phyloP scores from a whole-genome alignment of 2,797 vertebrate genomes.

The Sebastes diaconus region DNA sequence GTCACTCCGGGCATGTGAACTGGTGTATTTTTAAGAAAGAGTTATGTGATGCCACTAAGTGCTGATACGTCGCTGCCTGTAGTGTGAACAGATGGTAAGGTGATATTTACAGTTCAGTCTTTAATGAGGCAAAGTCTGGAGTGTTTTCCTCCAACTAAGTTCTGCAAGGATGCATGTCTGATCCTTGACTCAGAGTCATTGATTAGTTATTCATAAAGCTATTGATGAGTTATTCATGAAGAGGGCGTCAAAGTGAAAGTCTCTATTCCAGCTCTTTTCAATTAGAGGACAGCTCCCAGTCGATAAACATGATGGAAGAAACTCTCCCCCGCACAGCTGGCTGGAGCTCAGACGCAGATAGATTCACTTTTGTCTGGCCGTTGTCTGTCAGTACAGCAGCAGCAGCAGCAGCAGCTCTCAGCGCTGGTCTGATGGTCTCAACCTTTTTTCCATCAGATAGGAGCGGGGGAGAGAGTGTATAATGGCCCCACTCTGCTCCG shows the following conservation, averaged over 20 bases:
- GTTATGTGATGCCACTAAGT: neutral
- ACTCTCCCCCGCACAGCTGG: constrained; percentile 50
- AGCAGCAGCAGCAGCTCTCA: constrained; percentile 31
- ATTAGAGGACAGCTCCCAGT: constrained; percentile 45
- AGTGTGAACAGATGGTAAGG: constrained; percentile 2
- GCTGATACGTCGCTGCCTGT: neutral
- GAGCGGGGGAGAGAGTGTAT: constrained; percentile 42
- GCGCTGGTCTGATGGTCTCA: constrained; percentile 47
- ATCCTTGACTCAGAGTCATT: constrained; percentile 53
- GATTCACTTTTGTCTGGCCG: constrained; percentile 53
- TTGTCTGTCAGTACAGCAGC: constrained; percentile 13
- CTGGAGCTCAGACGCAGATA: constrained; percentile 25
- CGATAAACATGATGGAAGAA: constrained; percentile 50
- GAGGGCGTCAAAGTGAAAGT: constrained; percentile 44
- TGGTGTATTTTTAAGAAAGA: neutral
- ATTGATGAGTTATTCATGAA: constrained; percentile 70
- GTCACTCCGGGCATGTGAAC: neutral
- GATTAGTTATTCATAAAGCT: constrained; percentile 66
- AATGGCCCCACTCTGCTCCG: constrained; percentile 57
- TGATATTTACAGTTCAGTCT: constrained; percentile 42
- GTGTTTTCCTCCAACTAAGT: constrained; percentile 29
- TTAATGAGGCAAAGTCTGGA: constrained; percentile 47
- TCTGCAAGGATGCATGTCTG: constrained; percentile 27
- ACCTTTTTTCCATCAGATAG: constrained; percentile 57
- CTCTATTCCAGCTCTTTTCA: constrained; percentile 51